phyloP scores from a whole-genome alignment of 2,113 vertebrate species.

The Meriones unguiculatus region DNA sequence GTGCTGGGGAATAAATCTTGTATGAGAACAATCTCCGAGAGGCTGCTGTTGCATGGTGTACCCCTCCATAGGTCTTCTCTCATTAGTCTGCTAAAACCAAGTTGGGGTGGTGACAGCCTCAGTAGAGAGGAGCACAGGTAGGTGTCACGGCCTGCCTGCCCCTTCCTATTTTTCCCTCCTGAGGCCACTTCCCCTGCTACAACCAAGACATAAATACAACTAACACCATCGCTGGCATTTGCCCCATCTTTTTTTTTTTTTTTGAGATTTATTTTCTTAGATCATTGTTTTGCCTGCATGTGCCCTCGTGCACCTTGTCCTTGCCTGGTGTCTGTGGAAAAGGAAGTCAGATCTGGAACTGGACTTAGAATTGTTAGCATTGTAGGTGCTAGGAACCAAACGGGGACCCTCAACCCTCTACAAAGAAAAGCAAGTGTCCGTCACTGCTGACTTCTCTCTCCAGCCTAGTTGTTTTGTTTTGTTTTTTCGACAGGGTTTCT shows the following conservation, averaged over 20 bases:
- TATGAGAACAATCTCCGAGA: slow-evolving; percentile 68
- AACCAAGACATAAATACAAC: neutral
- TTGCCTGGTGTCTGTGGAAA: neutral
- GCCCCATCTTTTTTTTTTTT: neutral
- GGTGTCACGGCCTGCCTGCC: neutral
- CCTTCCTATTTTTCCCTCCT: neutral
- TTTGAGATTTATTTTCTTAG: neutral
- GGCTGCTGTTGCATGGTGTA: slow-evolving; percentile 14
- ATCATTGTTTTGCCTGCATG: neutral
- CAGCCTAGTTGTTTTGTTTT: neutral
- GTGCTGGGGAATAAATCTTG: slow-evolving; percentile 81
- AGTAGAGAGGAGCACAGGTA: neutral
- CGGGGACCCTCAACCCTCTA: neutral
- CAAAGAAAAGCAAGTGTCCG: too few species aligned
- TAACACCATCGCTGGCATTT: neutral
- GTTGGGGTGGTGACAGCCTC: neutral
- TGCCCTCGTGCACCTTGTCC: accelerated
- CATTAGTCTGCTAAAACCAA: neutral
- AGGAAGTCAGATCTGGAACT: neutral
- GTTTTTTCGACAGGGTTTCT: neutral
- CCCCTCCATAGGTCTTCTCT: neutral
- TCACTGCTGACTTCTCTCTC: neutral
- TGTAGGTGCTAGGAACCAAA: neutral
- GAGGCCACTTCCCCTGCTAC: neutral
- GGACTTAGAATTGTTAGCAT: neutral